Conservation (phyloP, 2,113 vertebrate genomes). For the Symphodus melops region DNA sequence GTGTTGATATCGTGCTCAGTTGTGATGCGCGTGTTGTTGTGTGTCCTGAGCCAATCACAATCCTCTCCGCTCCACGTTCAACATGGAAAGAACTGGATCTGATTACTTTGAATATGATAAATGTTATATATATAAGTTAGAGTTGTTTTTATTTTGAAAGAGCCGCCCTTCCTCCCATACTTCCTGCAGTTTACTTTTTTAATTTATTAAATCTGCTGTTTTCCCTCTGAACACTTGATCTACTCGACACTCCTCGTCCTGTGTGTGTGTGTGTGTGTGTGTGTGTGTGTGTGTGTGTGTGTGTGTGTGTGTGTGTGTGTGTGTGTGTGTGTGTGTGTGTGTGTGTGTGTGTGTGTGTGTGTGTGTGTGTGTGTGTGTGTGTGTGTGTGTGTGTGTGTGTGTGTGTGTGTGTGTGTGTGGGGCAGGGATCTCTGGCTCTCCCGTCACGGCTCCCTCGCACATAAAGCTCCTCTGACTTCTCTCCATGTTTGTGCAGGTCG, state of each 20-base stretch:
- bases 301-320: background rate
- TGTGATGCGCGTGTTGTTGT: conserved; percentile 60
- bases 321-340: background rate
- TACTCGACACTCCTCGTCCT: conserved; percentile 39
- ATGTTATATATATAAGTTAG: conserved; percentile 69
- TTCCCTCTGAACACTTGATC: conserved; percentile 73
- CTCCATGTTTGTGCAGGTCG: conserved; percentile 15
- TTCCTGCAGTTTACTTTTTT: conserved; percentile 76
- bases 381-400: background rate
- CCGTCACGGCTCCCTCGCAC: background rate
- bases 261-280: background rate
- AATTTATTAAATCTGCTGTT: conserved; percentile 83
- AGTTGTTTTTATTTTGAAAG: conserved; percentile 66
- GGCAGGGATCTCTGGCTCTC: conserved; percentile 22
- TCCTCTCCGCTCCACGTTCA: conserved; percentile 77
- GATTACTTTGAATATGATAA: conserved; percentile 82
- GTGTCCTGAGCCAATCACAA: conserved; percentile 81
- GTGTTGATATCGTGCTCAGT: conserved; percentile 67
- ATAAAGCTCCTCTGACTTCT: background rate
- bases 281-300: background rate
- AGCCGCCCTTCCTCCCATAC: conserved; percentile 39
- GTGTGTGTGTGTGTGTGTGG: background rate
- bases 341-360: background rate
- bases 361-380: background rate
- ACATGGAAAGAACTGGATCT: conserved; percentile 83